These are phyloP conservation scores for Eulemur coronatus DNA, from an alignment of 2,797 vertebrate genomes.

Conservation along the genomic window DNA sequence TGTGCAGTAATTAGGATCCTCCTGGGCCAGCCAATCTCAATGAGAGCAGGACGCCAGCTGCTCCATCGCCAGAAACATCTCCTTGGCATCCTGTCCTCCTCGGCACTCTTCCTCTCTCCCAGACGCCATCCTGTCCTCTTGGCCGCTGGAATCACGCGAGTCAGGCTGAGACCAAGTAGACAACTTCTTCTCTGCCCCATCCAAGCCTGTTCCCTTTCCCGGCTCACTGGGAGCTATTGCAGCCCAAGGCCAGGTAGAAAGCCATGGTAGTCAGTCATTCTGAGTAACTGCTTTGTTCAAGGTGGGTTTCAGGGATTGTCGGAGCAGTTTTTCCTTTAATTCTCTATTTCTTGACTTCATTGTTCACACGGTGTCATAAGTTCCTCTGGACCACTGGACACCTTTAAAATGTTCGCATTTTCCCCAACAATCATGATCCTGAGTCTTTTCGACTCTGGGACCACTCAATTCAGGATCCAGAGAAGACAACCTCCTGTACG, in stretches of 20 bases:
- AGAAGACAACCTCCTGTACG: not conserved
- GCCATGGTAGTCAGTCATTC: fast-evolving
- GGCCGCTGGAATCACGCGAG: not conserved
- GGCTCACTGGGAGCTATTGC: not conserved
- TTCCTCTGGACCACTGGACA: not conserved
- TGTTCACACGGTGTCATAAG: not conserved
- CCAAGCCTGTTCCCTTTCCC: not conserved
- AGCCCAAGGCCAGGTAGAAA: not conserved
- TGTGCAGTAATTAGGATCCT: slow-evolving; percentile 83
- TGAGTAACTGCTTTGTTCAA: not conserved
- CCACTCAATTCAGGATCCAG: not conserved
- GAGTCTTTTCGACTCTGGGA: not conserved
- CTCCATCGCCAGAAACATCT: slow-evolving; percentile 78
- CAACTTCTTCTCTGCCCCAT: slow-evolving; percentile 7
- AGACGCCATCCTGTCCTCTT: not conserved
- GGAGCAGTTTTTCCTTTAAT: not conserved
- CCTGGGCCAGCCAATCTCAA: slow-evolving; percentile 81
- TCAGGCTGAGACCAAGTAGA: slow-evolving; percentile 39
- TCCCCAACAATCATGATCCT: not conserved
- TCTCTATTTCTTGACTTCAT: not conserved
- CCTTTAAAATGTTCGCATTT: not conserved
- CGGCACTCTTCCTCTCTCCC: slow-evolving; percentile 58
- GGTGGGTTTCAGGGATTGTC: not conserved
- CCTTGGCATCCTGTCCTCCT: slow-evolving; percentile 76
- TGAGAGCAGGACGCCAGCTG: slow-evolving; percentile 80